Percentiles rank a stretch among this genome's conserved stretches.
Conservation (phyloP, 2,113 vertebrate genomes). For the Myrmecophaga tridactyla region DNA sequence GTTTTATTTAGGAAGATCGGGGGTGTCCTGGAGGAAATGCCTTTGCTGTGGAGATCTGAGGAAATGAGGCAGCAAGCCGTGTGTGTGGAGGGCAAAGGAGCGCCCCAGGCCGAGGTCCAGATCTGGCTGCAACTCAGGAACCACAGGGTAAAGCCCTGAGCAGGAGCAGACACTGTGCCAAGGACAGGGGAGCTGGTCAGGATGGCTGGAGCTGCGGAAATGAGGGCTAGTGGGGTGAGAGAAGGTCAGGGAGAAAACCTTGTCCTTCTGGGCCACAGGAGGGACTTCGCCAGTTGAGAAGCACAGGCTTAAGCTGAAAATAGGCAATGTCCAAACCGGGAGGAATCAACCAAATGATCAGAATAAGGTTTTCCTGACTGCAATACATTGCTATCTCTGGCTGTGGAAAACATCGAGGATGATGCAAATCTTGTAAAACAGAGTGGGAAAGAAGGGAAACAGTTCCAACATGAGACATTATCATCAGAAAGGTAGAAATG, state of each 20-base stretch:
- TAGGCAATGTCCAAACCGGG: not conserved
- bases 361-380: not conserved
- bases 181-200: not conserved
- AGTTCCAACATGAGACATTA: not conserved
- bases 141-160: not conserved
- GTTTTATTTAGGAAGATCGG: not conserved
- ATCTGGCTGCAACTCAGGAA: accelerated
- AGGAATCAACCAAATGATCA: not conserved
- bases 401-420: not conserved
- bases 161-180: not conserved
- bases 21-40: not conserved
- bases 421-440: not conserved
- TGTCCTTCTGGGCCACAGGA: not conserved
- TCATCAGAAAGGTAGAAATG: not conserved
- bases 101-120: not conserved
- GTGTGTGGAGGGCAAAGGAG: not conserved
- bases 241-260: not conserved
- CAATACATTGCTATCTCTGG: not conserved
- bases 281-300: not conserved
- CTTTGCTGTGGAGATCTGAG: not conserved
- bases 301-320: not conserved
- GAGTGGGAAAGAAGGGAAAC: not conserved
- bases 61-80: not conserved
- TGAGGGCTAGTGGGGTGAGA: not conserved
- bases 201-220: not conserved